Evolutionary conservation across 2,888 invertebrate genomes (phyloP).

Genomic region (Drosophila koepferae): DNA sequence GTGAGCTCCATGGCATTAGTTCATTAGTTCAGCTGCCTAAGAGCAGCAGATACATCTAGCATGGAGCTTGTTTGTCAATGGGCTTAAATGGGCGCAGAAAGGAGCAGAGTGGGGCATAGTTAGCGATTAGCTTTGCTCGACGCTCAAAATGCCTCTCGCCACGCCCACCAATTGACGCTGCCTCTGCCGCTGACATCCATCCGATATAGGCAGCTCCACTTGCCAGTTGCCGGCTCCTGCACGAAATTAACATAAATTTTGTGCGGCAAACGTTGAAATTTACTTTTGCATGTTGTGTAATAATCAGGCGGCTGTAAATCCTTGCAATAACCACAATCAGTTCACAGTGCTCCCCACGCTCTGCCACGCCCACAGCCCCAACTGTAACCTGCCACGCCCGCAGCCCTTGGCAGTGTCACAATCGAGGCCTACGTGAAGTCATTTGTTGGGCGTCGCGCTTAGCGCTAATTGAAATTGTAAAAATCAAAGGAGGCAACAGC

Average conservation of each 20-base stretch:
- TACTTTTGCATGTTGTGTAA: conserved; percentile 67
- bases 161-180: conserved; percentile 9
- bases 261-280: conserved; percentile 66
- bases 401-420: neutral
- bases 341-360: conserved; percentile 8
- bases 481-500: conserved; percentile 68
- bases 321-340: conserved; percentile 50
- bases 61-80: conserved; percentile 13
- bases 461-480: conserved; percentile 75
- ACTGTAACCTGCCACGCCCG: conserved; percentile 3
- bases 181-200: conserved; percentile 39
- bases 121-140: conserved; percentile 29
- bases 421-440: conserved; percentile 12
- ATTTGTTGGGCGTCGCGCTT: conserved; percentile 47
- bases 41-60: conserved; percentile 1
- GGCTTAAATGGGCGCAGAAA: conserved; percentile 30
- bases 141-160: conserved; percentile 5
- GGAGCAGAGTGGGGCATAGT: conserved; percentile 22
- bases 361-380: neutral
- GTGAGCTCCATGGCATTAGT: conserved; percentile 4
- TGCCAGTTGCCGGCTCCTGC: conserved; percentile 20
- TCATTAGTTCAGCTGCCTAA: conserved; percentile 1
- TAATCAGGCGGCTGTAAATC: conserved; percentile 70
- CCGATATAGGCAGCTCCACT: conserved; percentile 34
- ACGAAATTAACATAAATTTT: conserved; percentile 73